These are phyloP conservation scores for Diloba caeruleocephala DNA, from an alignment of 2,888 invertebrate species.

Conservation along the genomic window DNA sequence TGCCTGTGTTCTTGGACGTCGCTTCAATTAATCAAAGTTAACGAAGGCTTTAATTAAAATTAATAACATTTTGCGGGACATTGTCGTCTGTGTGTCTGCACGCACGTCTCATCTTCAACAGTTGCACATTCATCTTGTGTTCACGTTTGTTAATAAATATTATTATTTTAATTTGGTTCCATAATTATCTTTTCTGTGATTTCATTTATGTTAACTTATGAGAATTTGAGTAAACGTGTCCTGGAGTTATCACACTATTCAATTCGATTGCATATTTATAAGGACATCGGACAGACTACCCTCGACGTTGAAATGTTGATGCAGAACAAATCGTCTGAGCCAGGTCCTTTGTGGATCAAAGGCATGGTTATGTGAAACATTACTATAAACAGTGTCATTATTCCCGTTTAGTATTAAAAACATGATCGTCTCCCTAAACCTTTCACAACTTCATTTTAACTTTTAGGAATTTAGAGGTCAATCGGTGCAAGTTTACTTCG, in stretches of 20 bases:
- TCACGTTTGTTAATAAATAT: constrained; percentile 41
- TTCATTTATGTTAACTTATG: not conserved
- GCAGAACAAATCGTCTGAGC: no score
- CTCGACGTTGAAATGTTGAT: no score
- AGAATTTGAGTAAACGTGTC: not conserved
- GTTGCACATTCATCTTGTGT: constrained; percentile 45
- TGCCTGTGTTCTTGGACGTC: constrained; percentile 32
- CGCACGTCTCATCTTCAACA: constrained; percentile 36
- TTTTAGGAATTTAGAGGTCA: no score
- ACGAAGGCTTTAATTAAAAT: constrained; percentile 70
- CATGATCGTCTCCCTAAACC: no score
- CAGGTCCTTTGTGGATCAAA: no score
- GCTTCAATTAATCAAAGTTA: constrained; percentile 68
- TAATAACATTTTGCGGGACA: constrained; percentile 58
- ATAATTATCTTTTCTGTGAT: not conserved
- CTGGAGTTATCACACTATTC: no score
- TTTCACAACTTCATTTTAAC: no score
- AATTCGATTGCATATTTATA: no score
- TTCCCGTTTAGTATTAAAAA: no score
- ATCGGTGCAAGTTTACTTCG: constrained; percentile 2
- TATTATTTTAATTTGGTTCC: constrained; percentile 4
- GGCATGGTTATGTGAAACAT: no score
- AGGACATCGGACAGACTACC: no score
- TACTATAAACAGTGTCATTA: no score
- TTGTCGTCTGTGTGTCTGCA: constrained; percentile 43